Base-by-base conservation (phyloP, 2,113 vertebrate genomes). In the Myiopsitta monachus region DNA sequence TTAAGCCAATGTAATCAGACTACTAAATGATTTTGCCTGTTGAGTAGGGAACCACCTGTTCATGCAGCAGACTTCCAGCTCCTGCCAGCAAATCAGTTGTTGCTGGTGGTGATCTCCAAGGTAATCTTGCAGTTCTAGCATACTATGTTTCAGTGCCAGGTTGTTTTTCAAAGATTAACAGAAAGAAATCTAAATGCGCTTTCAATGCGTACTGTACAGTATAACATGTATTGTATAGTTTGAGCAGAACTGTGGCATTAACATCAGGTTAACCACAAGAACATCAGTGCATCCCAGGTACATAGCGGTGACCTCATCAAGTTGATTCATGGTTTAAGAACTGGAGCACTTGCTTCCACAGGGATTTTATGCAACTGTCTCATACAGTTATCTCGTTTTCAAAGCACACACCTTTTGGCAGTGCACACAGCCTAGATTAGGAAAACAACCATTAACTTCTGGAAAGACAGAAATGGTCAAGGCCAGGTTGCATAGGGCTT, bases 381-480 rank as follows among this genome's bases (percentile, higher is more conserved):
- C 9, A 33, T 64, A 78, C 92, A 87, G 92, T 94, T 92, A 88
- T 67, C 73, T 67, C 88, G 7, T 6, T 9, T 11, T 19, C 69
- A 76, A 63, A 63, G 81, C 28, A 30, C 72, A 82, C 55, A 73
- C 66, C 81, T 94, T 88, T 51, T 62, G 76, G 70, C 85, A 92
- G 39, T 1, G 27, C 70, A 9, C 9, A 3, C 44, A 0, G 69
- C 77, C 61, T 41, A 6, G 9, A 8, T 0, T 0, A 8, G 41
- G 73, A 46, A 79, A 80, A 70, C 7, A 47, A 18, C 5, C 51
- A 1, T 28, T 43, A 18, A 6, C 1, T 64, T n/a, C 17, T 26
- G 83, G 6, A 4, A 55, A 13, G 33, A 36, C 33, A 59, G 57
- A 59, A n/a, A 59, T 24, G 9, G 33, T 36, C 57, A 36, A 36